Evolutionary conservation across 1,140 invertebrate genomes (phyloP), one percentile per base, ranked within the genome.

Genomic region (Cylas formicarius): DNA sequence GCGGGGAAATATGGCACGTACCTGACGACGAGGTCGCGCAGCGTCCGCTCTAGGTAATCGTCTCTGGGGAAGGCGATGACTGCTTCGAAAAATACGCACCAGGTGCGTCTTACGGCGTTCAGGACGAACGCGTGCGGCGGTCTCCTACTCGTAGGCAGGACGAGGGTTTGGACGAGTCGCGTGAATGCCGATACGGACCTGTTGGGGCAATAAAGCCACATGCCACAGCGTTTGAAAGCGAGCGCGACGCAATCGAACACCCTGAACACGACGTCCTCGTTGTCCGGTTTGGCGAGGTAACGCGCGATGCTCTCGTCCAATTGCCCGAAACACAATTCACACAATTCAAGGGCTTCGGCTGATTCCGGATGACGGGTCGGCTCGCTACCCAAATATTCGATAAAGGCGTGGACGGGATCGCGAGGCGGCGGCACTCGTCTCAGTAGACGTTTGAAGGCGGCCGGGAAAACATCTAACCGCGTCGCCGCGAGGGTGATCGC

Each of bases 1-100:
- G 41, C 46, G 18, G 58, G 32, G 43, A 58, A 61, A 50, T 56
- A 50, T 5, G 58, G 56, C 22, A 65, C 28, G 41, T 60, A 65
- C 36, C 53, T 56, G 3, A 56, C 32, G 7, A 62, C 49, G 41
- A 65, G 44, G 47, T 65, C 61, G 24, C 50, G 47, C 22, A 62
- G 34, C 4, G 45, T 50, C 28, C 63, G 42, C 23, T 63, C 61
- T 10, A 65, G 21, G 42, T 58, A 65, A n/a, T 50, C 34, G 44
- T 65, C 63, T 13, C 13, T 19, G 16, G 55, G 51, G 11, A 65
- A 31, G 27, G 50, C 52, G 20, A 56, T 49, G 20, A 61, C 29
- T 9, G 53, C 56, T 31, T 53, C 40, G 17, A 61, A 52, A 50
- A 57, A 65, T 16, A 56, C 23, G 31, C 56, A 53, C 63, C 63